Percentiles rank a stretch among this genome's conserved stretches.
phyloP scores from a whole-genome alignment of 2,797 vertebrate genomes.

The Rhinophrynus dorsalis region DNA sequence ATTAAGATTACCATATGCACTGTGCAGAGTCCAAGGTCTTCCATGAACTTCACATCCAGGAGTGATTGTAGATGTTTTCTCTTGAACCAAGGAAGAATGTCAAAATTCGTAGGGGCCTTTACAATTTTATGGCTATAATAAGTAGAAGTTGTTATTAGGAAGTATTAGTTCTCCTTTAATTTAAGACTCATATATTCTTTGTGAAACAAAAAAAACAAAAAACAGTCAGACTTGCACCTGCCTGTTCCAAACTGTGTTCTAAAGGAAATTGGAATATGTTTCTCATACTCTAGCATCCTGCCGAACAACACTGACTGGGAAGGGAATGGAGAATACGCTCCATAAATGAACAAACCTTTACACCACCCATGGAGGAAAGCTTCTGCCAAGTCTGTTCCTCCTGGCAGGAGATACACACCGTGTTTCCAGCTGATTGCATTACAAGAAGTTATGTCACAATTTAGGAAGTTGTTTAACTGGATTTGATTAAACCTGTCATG shows the following conservation, averaged over 20 bases:
- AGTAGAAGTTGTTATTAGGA: no score
- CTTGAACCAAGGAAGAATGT: no score
- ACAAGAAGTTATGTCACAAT: conserved; percentile 13
- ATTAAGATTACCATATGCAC: no score
- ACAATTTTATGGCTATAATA: no score
- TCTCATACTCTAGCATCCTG: conserved; percentile 10
- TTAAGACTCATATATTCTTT: conserved; percentile 4
- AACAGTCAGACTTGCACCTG: conserved; percentile 39
- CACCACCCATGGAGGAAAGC: conserved; percentile 27
- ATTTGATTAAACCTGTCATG: conserved; percentile 5
- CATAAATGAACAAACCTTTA: conserved; percentile 4
- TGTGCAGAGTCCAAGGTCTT: no score
- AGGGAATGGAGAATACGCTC: conserved; percentile 2
- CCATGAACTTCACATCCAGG: no score
- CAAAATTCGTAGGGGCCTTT: no score
- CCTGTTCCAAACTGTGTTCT: conserved; percentile 7
- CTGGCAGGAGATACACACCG: conserved; percentile 12
- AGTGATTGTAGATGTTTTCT: no score
- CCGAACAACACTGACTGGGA: neutral
- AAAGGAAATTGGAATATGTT: conserved; percentile 29
- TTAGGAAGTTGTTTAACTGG: neutral
- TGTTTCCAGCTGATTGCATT: conserved; percentile 13
- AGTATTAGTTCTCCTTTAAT: no score
- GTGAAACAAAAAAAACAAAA: conserved; percentile 27
- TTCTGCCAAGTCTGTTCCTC: neutral